Conservation (phyloP, 2,113 vertebrate species). For the Montifringilla adamsi region DNA sequence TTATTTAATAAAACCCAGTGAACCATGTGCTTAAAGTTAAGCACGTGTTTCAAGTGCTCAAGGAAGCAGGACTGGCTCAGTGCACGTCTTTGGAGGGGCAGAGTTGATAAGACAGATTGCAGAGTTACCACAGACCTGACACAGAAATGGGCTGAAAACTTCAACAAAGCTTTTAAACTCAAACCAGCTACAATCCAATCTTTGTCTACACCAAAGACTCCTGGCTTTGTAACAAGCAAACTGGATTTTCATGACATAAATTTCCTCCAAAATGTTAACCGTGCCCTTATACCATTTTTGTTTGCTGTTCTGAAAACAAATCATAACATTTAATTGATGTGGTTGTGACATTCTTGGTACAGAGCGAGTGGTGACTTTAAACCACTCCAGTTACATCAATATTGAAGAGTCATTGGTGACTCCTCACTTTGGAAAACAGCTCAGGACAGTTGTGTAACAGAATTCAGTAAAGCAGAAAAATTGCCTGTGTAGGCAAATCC, state of each 20-base stretch:
- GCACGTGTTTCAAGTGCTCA: background rate
- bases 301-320: background rate
- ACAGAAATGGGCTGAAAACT: constrained; percentile 1
- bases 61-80: background rate
- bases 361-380: background rate
- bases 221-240: background rate
- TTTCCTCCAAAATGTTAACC: background rate
- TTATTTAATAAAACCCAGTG: constrained; percentile 3
- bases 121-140: background rate
- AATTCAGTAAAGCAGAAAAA: background rate
- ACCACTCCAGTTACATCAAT: background rate
- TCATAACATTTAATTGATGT: background rate
- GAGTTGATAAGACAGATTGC: background rate
- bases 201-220: background rate
- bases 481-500: background rate
- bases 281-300: background rate
- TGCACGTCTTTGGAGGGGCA: background rate
- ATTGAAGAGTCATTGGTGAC: background rate
- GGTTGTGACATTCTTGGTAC: background rate
- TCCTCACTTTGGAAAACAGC: background rate
- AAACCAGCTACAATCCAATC: background rate
- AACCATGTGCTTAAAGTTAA: constrained; percentile 45
- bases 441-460: background rate
- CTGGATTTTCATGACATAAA: background rate
- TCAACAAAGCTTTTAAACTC: background rate